Evolutionary conservation across 2,888 invertebrate genomes (phyloP), one percentile per base, ranked within the genome.

Genomic region (Folsomia candida): DNA sequence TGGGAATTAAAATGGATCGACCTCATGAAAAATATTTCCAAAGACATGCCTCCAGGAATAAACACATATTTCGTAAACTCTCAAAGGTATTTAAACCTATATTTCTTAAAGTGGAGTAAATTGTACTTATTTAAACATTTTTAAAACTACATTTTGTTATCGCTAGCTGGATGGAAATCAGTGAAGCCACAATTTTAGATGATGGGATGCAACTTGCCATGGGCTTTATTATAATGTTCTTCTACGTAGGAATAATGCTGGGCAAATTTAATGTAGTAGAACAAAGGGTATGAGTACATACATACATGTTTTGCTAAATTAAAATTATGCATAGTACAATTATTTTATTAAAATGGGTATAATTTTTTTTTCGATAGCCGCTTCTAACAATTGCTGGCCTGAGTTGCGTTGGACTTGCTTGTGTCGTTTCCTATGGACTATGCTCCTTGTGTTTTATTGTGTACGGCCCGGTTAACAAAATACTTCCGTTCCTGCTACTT

Each of bases 401-500:
- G 65, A 81, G 90, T 18, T 88, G 89, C 80, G 88, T 92, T 37
- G 90, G 87, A 6, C 87, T 91, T 85, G 89, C 92, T 0, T 90
- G 91, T 80, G 82, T 89, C 2, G 87, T 89, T 28, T 88, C 91
- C 1, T 87, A 89, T 68, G 89, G 91, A 64, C 82, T 91, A 81
- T 91, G 91, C 80, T 90, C 91, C 1, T 81, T 88, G 11, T 81
- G 90, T 69, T 89, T 89, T 2, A 85, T 92, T 37, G 86, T 89
- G 28, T 92, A 91, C 82, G 91, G 92, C 0, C 92, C 92, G 0
- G 89, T 93, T 0, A 92, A 93, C 82, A 89, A 90, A 11, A 90
- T 92, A 18, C 83, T 92, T 71, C 92, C 92, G 2, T 92, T 93
- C 83, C 85, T 93, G 70, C 82, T 93, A 22, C 88, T 92, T 87